Evolutionary conservation across 2,888 invertebrate species (phyloP), one percentile per base, ranked within the genome.

Genomic region (Sepiola atlantica): DNA sequence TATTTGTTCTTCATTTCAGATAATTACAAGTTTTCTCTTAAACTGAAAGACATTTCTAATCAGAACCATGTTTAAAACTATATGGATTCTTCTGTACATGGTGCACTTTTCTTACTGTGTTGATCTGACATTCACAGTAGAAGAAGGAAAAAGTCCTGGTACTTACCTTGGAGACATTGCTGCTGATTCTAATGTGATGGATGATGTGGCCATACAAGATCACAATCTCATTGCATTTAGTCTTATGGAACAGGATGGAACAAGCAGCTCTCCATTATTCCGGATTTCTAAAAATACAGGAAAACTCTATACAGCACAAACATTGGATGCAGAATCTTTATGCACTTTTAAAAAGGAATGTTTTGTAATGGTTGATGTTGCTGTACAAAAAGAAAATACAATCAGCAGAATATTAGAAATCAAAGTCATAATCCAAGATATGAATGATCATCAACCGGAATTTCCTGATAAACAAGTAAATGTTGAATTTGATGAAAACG

Each of bases 241-340:
- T 77, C 77, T 77, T 77, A 77, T 77, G 77, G 77, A 77, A 77
- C 77, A 77, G 77, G 77, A 77, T 77, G 77, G 77, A 16, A 77
- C 77, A 77, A 77, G 77, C n/a, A 77, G 77, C 77, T 77, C 77
- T 77, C 77, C 77, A 77, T 77, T 77, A 77, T 77, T 77, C 32
- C 77, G 77, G 0, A 77, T 77, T 77, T 77, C 77, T 77, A 77
- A 77, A 77, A 77, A 32, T 1, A 77, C 77, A 32, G 77, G 77
- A 77, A 77, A 77, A 77, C 77, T 77, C 16, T 77, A 77, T 4
- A 77, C 77, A 32, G 77, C 77, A 16, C 77, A 77, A 77, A 77
- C 77, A 77, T 32, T 77, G 77, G 77, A 77, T 77, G 77, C 77
- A 0, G 77, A 77, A 32, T 77, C 77, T 77, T 14, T 77, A 32